Conservation (phyloP, 2,888 invertebrate genomes). For the Andrena flavipes region DNA sequence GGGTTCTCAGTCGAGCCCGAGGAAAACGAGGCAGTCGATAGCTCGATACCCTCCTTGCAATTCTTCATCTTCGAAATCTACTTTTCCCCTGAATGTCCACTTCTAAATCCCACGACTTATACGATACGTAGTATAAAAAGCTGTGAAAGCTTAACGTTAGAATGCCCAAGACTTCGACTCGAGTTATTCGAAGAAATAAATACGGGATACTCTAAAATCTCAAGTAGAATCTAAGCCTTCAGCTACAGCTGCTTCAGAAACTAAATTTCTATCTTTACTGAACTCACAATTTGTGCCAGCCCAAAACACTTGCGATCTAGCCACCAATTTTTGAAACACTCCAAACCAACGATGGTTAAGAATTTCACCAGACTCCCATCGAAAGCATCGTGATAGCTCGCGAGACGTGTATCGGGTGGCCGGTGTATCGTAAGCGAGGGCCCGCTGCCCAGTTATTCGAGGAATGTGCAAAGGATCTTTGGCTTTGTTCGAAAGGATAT, state of each 20-base stretch:
- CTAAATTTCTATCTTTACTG: background rate
- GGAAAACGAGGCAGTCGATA: slow-evolving; percentile 3
- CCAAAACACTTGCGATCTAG: too few relatives aligned
- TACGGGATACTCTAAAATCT: background rate
- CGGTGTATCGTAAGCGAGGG: slow-evolving; percentile 22
- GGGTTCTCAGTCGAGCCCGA: slow-evolving; percentile 28
- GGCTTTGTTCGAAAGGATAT: slow-evolving; percentile 61
- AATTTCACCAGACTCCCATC: background rate
- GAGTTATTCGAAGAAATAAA: background rate
- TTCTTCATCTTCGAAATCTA: background rate
- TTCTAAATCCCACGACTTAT: background rate
- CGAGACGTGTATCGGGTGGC: slow-evolving; percentile 52
- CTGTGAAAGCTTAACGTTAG: background rate
- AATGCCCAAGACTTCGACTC: background rate
- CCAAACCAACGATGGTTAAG: background rate
- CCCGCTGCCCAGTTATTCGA: slow-evolving; percentile 51
- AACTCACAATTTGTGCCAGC: too few relatives aligned
- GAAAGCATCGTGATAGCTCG: background rate
- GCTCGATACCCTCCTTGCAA: background rate
- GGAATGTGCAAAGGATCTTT: slow-evolving; percentile 55
- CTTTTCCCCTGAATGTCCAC: background rate
- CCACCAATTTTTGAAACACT: too few relatives aligned
- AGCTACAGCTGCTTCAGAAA: background rate
- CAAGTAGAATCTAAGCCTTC: background rate
- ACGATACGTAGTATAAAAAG: background rate